A percentile compares a stretch with the other conserved stretches of the same genome.
Evolutionary conservation across 2,888 invertebrate genomes (phyloP).

Genomic region (Lumbricus terrestris): DNA sequence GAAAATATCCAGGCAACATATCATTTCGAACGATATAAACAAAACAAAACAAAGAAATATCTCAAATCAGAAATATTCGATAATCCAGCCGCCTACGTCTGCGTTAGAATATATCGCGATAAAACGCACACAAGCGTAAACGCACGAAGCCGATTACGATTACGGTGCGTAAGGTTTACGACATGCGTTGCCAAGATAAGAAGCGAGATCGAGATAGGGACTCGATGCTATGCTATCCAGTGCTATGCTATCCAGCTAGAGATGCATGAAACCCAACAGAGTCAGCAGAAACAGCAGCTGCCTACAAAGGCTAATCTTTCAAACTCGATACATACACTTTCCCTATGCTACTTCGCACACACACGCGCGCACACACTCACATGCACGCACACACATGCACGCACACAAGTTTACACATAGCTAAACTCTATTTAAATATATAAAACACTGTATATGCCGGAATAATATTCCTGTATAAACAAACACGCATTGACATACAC

Average conservation of each 20-base stretch:
- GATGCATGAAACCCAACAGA: neutral
- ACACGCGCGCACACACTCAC: too few species aligned
- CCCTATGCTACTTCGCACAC: neutral
- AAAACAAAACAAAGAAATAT: neutral
- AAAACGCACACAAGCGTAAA: neutral
- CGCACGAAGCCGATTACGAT: neutral
- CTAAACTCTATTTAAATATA: too few species aligned
- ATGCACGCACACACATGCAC: neutral
- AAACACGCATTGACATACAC: too few species aligned
- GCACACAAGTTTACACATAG: neutral
- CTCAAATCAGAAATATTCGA: neutral
- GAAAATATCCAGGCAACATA: neutral
- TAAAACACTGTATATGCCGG: neutral
- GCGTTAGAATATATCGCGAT: neutral
- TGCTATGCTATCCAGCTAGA: neutral
- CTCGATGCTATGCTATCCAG: too few species aligned
- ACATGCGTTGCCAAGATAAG: neutral
- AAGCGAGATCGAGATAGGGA: neutral
- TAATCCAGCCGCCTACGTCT: too few species aligned
- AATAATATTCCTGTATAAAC: neutral
- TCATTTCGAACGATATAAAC: neutral
- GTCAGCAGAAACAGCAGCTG: neutral
- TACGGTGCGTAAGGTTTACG: neutral
- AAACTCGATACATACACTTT: neutral
- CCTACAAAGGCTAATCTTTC: neutral